Conservation (phyloP, 2,888 invertebrate genomes). For the Gisinianus flammeolus region DNA sequence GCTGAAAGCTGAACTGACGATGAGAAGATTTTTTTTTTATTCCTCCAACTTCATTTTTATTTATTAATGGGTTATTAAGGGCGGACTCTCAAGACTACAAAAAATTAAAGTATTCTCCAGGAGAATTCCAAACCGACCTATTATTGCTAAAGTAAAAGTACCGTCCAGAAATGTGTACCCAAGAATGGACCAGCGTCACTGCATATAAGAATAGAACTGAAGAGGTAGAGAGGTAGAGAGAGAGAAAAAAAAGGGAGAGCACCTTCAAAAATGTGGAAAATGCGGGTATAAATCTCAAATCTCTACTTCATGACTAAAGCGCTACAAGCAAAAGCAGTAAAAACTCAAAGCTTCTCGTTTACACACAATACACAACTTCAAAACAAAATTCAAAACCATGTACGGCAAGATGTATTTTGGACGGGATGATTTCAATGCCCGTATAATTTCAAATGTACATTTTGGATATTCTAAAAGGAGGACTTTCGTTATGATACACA, state of each 20-base stretch:
- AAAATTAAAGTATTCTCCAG: neutral
- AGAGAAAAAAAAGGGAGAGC: neutral
- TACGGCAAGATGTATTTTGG: neutral
- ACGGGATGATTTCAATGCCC: neutral
- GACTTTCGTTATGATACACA: neutral
- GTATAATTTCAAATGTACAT: neutral
- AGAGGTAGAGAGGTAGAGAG: neutral
- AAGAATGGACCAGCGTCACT: neutral
- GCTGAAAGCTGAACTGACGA: too few relatives aligned
- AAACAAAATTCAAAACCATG: too few relatives aligned
- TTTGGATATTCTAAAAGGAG: neutral
- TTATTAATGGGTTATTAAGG: neutral
- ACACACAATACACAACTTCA: too few relatives aligned
- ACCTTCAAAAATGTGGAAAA: constrained; percentile 16
- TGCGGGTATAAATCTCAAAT: constrained; percentile 22
- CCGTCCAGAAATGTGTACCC: neutral
- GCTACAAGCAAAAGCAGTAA: neutral
- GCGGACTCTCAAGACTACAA: too few relatives aligned
- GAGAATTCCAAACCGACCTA: neutral
- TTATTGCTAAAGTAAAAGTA: neutral
- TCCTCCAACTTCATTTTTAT: neutral
- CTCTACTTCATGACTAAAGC: constrained; percentile 19
- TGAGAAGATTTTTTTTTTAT: neutral
- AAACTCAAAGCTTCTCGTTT: neutral
- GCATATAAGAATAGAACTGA: neutral